Evolutionary conservation across 2,888 invertebrate genomes (phyloP), one percentile per base, ranked within the genome.

Genomic region (Cataglyphis albicans): DNA sequence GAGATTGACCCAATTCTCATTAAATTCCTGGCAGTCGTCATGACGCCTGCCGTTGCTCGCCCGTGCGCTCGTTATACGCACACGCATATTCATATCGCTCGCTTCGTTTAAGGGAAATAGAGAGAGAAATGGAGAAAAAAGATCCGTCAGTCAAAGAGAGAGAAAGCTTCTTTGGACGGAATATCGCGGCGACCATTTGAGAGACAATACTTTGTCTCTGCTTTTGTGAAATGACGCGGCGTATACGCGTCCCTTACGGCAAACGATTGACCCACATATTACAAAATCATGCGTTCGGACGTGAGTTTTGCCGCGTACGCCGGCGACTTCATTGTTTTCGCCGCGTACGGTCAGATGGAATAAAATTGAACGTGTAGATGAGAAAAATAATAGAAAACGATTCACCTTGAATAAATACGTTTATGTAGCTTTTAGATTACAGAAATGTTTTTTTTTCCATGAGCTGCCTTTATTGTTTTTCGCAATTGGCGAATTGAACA

Each of bases 1-100:
- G 90, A 88, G 83, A 91, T 91, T 85, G 91, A 91, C 91, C 91
- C 81, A 90, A 91, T 91, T 91, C 89, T 70, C 88, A 82, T 86
- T 87, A 81, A 86, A 89, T 86, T 90, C 85, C 89, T 91, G 91
- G 91, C 91, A 91, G 76, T 84, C 76, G 82, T 86, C 84, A 84
- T 81, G 80, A 75, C 74, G 84, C 61, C 81, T 74, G 32, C 21
- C 21, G 2, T 61, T 72, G 70, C 59, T 70, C 83, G 61, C 25
- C 12, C 21, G 5, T 67, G 35, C 44, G 29, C 6, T 52, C 75
- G 48, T 68, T 72, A 18, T 57, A 29, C 70, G 63, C 10, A 29
- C 12, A 57, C 32, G 48, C 25, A 63, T 65, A 61, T 59, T 44
- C 32, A 57, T 75, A 63, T 55, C 57, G 55, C 29, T 81, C 18